These are phyloP conservation scores for Brenthis ino DNA, from an alignment of 2,888 invertebrate species.

Conservation along the genomic window DNA sequence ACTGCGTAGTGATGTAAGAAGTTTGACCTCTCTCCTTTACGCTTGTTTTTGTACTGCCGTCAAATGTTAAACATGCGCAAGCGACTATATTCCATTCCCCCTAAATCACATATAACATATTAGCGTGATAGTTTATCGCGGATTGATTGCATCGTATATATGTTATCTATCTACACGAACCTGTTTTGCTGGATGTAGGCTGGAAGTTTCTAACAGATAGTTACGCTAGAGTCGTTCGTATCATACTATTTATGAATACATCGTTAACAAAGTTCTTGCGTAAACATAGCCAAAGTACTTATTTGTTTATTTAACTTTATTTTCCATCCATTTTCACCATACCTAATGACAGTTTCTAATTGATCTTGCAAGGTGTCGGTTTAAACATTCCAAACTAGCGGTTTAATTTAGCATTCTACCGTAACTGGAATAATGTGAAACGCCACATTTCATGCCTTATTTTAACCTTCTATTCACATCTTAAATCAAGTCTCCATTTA, in stretches of 20 bases:
- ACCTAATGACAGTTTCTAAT: slow-evolving; percentile 10
- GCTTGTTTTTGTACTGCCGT: slow-evolving; percentile 18
- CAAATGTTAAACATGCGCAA: neutral
- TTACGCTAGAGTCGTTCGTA: slow-evolving; percentile 22
- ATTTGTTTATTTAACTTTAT: neutral
- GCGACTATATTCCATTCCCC: slow-evolving; percentile 23
- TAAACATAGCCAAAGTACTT: neutral
- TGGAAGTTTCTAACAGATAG: slow-evolving; percentile 35
- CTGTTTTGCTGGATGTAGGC: slow-evolving; percentile 44
- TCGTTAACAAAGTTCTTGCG: neutral
- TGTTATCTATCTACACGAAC: slow-evolving; percentile 36
- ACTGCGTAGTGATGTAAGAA: slow-evolving; percentile 32
- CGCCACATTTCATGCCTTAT: too few species aligned
- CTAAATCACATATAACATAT: slow-evolving; percentile 27
- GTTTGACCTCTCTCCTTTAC: slow-evolving; percentile 27
- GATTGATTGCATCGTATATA: slow-evolving; percentile 26
- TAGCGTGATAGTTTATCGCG: slow-evolving; percentile 24
- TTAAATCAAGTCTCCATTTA: too few species aligned
- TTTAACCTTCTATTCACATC: too few species aligned
- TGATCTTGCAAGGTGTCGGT: slow-evolving; percentile 6
- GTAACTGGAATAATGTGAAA: neutral
- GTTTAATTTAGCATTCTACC: neutral
- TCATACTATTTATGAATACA: slow-evolving; percentile 26
- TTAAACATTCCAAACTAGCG: slow-evolving; percentile 9
- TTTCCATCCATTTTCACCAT: slow-evolving; percentile 9